Evolutionary conservation across 1,140 invertebrate genomes (phyloP).

Genomic region (Drosophila watanabei): DNA sequence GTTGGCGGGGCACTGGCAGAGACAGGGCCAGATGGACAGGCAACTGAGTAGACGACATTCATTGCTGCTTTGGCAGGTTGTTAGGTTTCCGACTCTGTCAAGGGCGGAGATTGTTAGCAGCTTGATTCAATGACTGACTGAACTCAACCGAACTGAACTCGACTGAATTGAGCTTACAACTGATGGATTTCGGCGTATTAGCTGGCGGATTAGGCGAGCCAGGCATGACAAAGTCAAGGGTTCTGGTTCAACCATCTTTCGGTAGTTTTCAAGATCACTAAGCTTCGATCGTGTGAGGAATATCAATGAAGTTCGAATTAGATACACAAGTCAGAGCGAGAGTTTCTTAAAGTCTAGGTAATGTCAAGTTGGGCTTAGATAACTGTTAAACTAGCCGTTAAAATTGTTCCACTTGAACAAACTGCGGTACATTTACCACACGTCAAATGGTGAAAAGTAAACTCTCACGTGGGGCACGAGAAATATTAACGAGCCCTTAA

Average conservation of each 20-base stretch:
- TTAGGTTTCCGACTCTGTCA: constrained; percentile 67
- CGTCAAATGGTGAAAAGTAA: background rate
- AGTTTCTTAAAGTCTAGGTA: background rate
- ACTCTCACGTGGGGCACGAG: background rate
- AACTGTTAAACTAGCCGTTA: background rate
- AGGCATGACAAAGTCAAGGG: background rate
- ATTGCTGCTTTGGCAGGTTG: constrained; percentile 81
- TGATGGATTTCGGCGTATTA: constrained; percentile 72
- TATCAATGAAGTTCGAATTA: too few relatives aligned
- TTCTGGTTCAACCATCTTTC: background rate
- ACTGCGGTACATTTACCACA: background rate
- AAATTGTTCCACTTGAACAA: background rate
- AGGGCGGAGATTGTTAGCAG: constrained; percentile 59
- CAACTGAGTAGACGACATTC: constrained; percentile 75
- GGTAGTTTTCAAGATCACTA: background rate
- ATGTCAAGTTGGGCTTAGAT: background rate
- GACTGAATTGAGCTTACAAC: constrained; percentile 46
- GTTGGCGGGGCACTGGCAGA: background rate
- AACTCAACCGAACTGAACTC: constrained; percentile 42
- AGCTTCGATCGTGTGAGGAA: background rate
- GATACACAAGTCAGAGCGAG: too few relatives aligned
- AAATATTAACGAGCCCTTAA: background rate
- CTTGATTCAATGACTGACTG: constrained; percentile 63
- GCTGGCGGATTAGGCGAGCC: constrained; percentile 38
- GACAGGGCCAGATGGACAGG: constrained; percentile 41